Conservation (phyloP, 1,140 invertebrate genomes). For the Artemia franciscana region DNA sequence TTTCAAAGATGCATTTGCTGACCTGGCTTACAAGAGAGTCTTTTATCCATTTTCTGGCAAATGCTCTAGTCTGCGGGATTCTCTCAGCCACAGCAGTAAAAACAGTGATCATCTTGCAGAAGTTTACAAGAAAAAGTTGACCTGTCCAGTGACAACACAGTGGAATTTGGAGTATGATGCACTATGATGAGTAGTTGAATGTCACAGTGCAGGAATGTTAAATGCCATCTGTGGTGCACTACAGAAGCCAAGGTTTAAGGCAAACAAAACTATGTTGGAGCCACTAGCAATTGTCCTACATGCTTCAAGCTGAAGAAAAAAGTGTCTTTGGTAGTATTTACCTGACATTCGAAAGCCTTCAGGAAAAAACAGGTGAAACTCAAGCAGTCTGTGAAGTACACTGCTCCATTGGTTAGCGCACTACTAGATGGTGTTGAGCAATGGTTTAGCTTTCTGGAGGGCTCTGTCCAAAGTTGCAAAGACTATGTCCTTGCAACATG, state of each 20-base stretch:
- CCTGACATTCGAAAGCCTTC: background rate
- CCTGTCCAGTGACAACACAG: background rate
- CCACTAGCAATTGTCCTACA: background rate
- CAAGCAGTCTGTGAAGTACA: background rate
- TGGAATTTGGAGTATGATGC: background rate
- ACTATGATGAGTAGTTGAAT: background rate
- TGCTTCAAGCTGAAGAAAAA: background rate
- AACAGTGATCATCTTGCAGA: background rate
- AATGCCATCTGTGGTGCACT: background rate
- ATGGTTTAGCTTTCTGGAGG: background rate
- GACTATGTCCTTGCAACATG: too few relatives aligned
- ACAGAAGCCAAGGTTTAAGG: background rate
- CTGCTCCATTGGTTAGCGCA: background rate
- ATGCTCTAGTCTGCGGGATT: background rate
- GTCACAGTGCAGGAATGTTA: background rate
- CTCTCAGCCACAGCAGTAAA: background rate
- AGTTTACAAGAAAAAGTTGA: background rate
- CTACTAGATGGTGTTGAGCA: background rate
- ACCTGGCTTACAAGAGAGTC: background rate
- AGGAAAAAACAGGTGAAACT: background rate
- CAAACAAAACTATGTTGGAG: background rate
- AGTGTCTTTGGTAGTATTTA: background rate
- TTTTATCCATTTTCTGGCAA: background rate
- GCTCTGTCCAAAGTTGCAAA: background rate
- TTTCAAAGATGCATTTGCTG: background rate